Evolutionary conservation across 2,113 vertebrate species (phyloP).

Genomic region (Osmerus mordax): DNA sequence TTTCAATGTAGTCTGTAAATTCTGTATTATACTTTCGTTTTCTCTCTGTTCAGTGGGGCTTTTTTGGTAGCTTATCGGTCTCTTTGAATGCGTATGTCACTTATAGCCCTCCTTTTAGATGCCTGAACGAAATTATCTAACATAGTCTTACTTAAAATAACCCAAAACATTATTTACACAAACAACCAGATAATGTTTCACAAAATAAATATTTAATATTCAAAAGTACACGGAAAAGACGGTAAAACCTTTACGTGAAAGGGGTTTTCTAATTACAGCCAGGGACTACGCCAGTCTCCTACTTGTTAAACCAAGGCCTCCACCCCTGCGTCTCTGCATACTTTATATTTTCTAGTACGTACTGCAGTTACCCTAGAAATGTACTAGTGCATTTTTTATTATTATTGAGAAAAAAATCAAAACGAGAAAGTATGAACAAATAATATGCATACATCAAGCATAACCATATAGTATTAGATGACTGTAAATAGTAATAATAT

Average conservation of each 20-base stretch:
- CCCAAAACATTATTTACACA: too few species aligned
- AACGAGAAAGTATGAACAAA: background rate
- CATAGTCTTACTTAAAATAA: background rate
- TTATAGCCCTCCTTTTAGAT: slow-evolving; percentile 1
- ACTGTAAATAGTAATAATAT: too few species aligned
- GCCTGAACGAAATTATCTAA: slow-evolving; percentile 41
- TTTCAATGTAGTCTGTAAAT: background rate
- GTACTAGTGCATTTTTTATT: background rate
- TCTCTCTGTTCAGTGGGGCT: background rate
- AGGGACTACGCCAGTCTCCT: too few species aligned
- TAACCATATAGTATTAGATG: background rate
- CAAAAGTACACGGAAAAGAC: too few species aligned
- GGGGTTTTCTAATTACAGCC: too few species aligned
- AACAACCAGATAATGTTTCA: too few species aligned
- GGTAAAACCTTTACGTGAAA: too few species aligned
- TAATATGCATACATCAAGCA: background rate
- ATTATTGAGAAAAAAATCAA: background rate
- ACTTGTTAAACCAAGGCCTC: too few species aligned
- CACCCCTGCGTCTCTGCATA: too few species aligned
- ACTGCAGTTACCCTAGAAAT: background rate
- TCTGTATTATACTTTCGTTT: background rate
- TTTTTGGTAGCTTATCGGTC: background rate
- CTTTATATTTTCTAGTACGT: background rate
- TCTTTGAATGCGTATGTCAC: slow-evolving; percentile 2
- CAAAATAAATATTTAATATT: too few species aligned